Evolutionary conservation across 2,888 invertebrate genomes (phyloP), one percentile per base, ranked within the genome.

Genomic region (Minunthozetes semirufus): DNA sequence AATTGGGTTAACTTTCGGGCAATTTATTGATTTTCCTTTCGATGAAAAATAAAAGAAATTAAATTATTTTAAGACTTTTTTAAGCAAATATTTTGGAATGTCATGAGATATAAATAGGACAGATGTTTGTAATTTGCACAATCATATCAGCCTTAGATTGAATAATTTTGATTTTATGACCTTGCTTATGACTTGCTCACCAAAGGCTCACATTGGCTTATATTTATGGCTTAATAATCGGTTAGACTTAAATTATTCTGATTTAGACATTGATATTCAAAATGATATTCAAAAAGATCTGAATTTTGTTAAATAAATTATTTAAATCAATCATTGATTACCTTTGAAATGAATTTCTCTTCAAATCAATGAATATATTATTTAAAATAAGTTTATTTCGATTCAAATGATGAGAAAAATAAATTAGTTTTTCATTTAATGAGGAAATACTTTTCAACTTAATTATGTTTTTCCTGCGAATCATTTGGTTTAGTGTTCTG

Each of bases 1-100:
- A 68, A 42, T 48, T 70, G 70, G 70, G 70, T 48, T 48, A 70
- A 27, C 9, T 70, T 70, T 70, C 25, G 48, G 46, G 48, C 42
- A 19, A 70, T 70, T 70, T n/a, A 38, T 66, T 66, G 63, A 46
- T 70, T 68, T 70, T 46, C 19, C 19, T 70, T 48, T 46, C 19
- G 46, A 46, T 48, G 11, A 48, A 70, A 48, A 33, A 25, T 29
- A 63, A 9, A 63, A 42, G 46, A 42, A 68, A 22, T 22, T 11
- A 48, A 38, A 6, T 42, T 70, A 48, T 48, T 70, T 70, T 70
- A 70, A 48, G 63, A 19, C 27, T 66, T 38, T n/a, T 22, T 53
- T 22, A 19, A n/a, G n/a, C 53, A 42, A 42, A 42, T 42, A 42
- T 42, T 42, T 42, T 13, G 8, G 5, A 42, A 42, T 42, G 42